Evolutionary conservation across 1,140 invertebrate genomes (phyloP), one percentile per base, ranked within the genome.

Genomic region (Lanistes nyassanus): DNA sequence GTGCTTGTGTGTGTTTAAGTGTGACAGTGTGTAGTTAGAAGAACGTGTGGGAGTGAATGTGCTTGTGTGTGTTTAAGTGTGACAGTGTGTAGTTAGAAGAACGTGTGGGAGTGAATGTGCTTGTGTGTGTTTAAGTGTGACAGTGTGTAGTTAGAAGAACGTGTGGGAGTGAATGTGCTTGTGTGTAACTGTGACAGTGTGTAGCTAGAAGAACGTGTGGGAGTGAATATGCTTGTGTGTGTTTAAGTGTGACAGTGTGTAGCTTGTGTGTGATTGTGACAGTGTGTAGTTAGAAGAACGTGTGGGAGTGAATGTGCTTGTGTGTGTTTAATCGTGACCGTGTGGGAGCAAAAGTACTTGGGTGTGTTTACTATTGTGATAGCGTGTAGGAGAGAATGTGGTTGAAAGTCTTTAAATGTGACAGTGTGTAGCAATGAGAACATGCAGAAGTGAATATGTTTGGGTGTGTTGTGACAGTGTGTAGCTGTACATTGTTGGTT

Each of bases 41-140:
- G n/a, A n/a, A n/a, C n/a, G n/a, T n/a, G n/a, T n/a, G n/a, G n/a
- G n/a, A n/a, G n/a, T n/a, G n/a, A n/a, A n/a, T n/a, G n/a, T n/a
- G n/a, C n/a, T n/a, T n/a, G n/a, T n/a, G n/a, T n/a, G n/a, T n/a
- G n/a, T n/a, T n/a, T n/a, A n/a, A n/a, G n/a, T n/a, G n/a, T n/a
- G n/a, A n/a, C n/a, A n/a, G n/a, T n/a, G n/a, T n/a, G n/a, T n/a
- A n/a, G n/a, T n/a, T n/a, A n/a, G n/a, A n/a, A n/a, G n/a, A n/a
- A 31, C 31, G 58, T 60, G 58, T 60, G 58, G n/a, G 58, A 26
- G 58, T n/a, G 58, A 9, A 31, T 60, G 58, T 60, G 58, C 23
- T 23, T 60, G 58, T 60, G 58, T n/a, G 58, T 62, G 58, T 62
- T n/a, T n/a, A n/a, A 13, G 58, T n/a, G 58, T n/a, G 58, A 13